These are phyloP conservation scores for Drosophila meridionalis DNA, from an alignment of 2,888 invertebrate species.

Conservation along the genomic window DNA sequence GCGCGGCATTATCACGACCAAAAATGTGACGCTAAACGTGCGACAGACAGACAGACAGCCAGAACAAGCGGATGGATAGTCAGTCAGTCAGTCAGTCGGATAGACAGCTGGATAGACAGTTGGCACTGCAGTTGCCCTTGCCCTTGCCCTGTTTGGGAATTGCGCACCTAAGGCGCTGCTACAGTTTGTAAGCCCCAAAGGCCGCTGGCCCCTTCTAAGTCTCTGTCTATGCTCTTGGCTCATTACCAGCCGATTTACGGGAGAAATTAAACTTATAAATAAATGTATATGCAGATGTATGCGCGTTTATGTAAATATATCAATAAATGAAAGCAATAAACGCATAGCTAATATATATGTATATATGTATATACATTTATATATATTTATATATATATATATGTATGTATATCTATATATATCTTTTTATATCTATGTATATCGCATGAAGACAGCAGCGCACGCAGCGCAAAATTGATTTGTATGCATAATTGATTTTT, in stretches of 20 bases:
- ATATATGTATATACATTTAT: background rate
- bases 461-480: slow-evolving; percentile 62
- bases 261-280: background rate
- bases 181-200: slow-evolving; percentile 48
- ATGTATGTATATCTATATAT: background rate
- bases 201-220: slow-evolving; percentile 28
- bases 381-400: background rate
- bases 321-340: slow-evolving; percentile 38
- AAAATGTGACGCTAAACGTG: slow-evolving; percentile 74
- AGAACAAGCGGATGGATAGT: slow-evolving; percentile 8
- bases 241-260: slow-evolving; percentile 28
- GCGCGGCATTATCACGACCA: slow-evolving; percentile 74
- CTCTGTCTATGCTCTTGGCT: slow-evolving; percentile 35
- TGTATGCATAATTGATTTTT: slow-evolving; percentile 78
- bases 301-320: background rate
- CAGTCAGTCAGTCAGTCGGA: background rate
- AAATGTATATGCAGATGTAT: background rate
- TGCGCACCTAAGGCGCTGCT: slow-evolving; percentile 33
- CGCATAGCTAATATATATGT: background rate
- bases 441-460: slow-evolving; percentile 35
- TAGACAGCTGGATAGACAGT: slow-evolving; percentile 37
- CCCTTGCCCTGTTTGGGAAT: slow-evolving; percentile 41
- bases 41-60: background rate
- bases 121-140: slow-evolving; percentile 33
- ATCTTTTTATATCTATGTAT: background rate